Evolutionary conservation across 2,888 invertebrate genomes (phyloP), one percentile per base, ranked within the genome.

Genomic region (Ormyrus pomaceus): DNA sequence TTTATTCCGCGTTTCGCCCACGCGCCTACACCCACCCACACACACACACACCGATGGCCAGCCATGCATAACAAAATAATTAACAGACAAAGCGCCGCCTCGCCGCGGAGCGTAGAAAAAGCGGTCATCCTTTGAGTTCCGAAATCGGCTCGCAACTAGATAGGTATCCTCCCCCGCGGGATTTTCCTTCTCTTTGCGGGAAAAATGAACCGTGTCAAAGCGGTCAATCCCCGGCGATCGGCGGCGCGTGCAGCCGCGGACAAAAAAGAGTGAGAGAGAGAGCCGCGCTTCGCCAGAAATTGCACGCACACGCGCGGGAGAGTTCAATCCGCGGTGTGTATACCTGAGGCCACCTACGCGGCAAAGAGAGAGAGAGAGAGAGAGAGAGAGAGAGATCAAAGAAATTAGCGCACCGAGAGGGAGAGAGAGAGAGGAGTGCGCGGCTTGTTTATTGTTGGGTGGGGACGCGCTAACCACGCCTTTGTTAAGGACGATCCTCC

Each of bases 371-470:
- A 34, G 34, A 56, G 5, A 59, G 48, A 58, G 58, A 48, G 7
- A 70, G 56, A 45, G 11, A 19, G 56, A 10, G 5, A 48, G 13
- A 48, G 11, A 19, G 46, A 50, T 8, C 34, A 34, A 34, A 34
- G 34, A 34, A 34, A 34, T 34, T 34, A 34, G 34, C 34, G 34
- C 34, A 34, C 34, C 34, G 34, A 34, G 34, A 34, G 34, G 34
- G 78, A 80, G 13, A 64, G 53, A 48, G 65, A 77, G 71, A 51
- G 72, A 65, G 58, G 46, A 46, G 71, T 65, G 78, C 65, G 79
- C 70, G 72, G 87, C 87, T 89, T 89, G 89, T 89, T 89, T 89
- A 89, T 89, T 88, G 87, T 88, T 89, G 89, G 89, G 87, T 89
- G 89, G 89, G 87, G 85, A 87, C 86, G 85, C 84, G 84, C 80